Evolutionary conservation across 2,888 invertebrate species (phyloP).

Genomic region (Xestoiulus laeticollis): DNA sequence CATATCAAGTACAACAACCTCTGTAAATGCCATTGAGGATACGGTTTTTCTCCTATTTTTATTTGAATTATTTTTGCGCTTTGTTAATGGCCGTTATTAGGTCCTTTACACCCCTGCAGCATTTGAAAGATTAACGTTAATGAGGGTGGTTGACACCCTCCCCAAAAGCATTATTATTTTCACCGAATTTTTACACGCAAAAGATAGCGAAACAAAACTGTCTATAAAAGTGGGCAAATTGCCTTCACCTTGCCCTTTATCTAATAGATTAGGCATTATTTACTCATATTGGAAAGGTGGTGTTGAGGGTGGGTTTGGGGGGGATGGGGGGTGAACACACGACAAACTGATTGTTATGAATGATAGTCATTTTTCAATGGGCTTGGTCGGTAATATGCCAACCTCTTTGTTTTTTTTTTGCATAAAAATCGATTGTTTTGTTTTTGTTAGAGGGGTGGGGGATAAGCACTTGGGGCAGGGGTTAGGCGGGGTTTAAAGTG

Average conservation of each 20-base stretch:
- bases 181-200: background rate
- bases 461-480: background rate
- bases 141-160: background rate
- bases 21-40: background rate
- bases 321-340: background rate
- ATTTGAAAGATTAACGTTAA: background rate
- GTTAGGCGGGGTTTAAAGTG: background rate
- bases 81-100: background rate
- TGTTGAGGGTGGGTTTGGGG: background rate
- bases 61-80: background rate
- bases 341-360: background rate
- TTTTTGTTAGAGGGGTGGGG: background rate
- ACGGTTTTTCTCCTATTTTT: background rate
- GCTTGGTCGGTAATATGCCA: background rate
- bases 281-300: background rate
- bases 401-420: background rate
- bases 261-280: no score
- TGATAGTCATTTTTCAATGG: background rate
- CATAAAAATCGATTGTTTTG: slow-evolving; percentile 30
- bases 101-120: background rate
- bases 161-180: background rate
- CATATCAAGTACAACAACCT: background rate
- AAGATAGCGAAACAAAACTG: background rate
- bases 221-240: background rate
- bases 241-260: background rate